Conservation (phyloP, 92 coral and sea anemone genomes). For the Porites cylindrica region DNA sequence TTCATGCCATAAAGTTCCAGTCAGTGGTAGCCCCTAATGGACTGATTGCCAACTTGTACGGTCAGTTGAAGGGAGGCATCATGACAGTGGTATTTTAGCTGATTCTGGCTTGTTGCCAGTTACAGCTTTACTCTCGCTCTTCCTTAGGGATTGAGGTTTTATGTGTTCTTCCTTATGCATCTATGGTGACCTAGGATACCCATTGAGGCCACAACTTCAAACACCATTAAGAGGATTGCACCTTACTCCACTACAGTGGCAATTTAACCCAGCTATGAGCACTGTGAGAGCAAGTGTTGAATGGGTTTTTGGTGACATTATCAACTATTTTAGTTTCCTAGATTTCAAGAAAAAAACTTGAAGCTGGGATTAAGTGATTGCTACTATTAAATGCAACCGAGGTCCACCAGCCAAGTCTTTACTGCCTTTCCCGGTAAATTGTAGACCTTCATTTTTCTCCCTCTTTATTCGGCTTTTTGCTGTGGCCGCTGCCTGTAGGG, state of each 20-base stretch:
- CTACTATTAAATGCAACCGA: too few species aligned
- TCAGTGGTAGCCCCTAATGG: constrained; percentile 58
- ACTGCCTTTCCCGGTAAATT: too few species aligned
- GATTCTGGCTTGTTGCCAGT: constrained; percentile 30
- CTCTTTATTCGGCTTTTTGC: too few species aligned
- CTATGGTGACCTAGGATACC: constrained; percentile 54
- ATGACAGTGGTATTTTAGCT: constrained; percentile 55
- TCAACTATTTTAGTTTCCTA: too few species aligned
- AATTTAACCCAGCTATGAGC: constrained; percentile 47
- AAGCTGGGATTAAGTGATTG: too few species aligned
- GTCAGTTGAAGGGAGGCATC: constrained; percentile 46
- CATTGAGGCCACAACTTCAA: constrained; percentile 53
- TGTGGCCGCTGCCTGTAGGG: too few species aligned
- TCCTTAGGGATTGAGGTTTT: constrained; percentile 1
- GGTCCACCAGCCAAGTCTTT: too few species aligned
- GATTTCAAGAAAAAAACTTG: too few species aligned
- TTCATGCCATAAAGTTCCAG: constrained; percentile 25
- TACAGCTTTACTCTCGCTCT: constrained; percentile 36
- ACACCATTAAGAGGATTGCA: constrained; percentile 48
- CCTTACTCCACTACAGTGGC: constrained; percentile 40
- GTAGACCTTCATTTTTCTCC: too few species aligned
- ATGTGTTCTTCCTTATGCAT: constrained; percentile 34
- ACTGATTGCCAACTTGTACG: constrained; percentile 47
- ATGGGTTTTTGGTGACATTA: too few species aligned
- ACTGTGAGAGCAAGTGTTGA: neutral